Conservation (phyloP, 2,797 vertebrate genomes). For the Tokudaia tokunoshimensis region DNA sequence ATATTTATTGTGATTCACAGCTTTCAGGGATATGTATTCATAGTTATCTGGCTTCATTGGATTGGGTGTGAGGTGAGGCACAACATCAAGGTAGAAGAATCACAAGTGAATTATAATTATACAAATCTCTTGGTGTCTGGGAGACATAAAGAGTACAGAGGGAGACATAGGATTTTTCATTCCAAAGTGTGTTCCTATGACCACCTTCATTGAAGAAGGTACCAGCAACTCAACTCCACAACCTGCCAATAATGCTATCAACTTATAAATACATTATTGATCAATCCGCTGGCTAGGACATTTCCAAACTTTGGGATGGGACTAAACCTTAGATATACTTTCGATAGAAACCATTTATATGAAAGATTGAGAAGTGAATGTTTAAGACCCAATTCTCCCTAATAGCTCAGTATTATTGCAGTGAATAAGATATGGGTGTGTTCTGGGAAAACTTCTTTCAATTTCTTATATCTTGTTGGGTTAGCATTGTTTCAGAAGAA, state of each 20-base stretch:
- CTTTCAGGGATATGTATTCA: not conserved
- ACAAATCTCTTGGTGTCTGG: not conserved
- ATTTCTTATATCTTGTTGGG: not conserved
- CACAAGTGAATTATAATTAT: not conserved
- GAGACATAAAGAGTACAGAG: not conserved
- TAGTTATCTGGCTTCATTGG: no score
- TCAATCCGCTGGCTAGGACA: not conserved
- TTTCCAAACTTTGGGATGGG: not conserved
- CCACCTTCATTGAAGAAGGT: not conserved
- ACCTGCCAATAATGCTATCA: not conserved
- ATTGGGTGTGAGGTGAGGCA: not conserved
- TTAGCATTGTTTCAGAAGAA: conserved; percentile 6
- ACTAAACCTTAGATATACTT: not conserved
- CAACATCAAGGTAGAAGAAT: not conserved
- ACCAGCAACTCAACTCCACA: not conserved
- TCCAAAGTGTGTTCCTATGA: not conserved
- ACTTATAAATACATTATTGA: not conserved
- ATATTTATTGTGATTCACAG: not conserved
- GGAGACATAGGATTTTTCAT: not conserved
- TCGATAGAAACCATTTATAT: not conserved
- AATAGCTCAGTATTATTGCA: not conserved
- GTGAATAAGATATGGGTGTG: not conserved
- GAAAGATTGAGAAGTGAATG: not conserved
- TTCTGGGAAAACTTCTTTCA: not conserved
- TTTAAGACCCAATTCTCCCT: not conserved